phyloP scores from a whole-genome alignment of 2,113 vertebrate species.

The Spea bombifrons region DNA sequence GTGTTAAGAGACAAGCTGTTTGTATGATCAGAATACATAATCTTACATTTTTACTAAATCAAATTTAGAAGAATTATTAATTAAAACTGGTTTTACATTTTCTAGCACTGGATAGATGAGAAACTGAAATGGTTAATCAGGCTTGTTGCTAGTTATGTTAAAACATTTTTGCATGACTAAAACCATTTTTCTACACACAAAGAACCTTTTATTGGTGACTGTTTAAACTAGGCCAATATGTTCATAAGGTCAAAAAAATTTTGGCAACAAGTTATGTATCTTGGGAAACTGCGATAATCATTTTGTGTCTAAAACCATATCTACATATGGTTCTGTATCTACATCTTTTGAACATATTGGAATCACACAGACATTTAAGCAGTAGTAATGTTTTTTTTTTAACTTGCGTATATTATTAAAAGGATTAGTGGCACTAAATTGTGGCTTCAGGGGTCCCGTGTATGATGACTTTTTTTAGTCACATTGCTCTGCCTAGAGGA shows the following conservation, averaged over 20 bases:
- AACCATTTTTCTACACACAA: slow-evolving; percentile 22
- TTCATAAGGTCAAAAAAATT: slow-evolving; percentile 9
- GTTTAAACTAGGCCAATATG: background rate
- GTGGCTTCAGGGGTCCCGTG: too few species aligned
- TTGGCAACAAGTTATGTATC: slow-evolving; percentile 21
- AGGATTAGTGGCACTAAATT: too few species aligned
- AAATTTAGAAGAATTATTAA: background rate
- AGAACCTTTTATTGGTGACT: slow-evolving; percentile 14
- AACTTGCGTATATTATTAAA: too few species aligned
- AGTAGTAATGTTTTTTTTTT: background rate
- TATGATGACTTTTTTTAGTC: too few species aligned
- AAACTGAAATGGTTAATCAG: too few species aligned
- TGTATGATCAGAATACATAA: too few species aligned
- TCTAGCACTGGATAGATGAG: too few species aligned
- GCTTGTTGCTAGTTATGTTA: background rate
- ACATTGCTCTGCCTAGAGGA: too few species aligned
- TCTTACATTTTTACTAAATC: background rate
- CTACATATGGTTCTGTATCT: background rate
- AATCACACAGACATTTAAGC: background rate
- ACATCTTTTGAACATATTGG: background rate
- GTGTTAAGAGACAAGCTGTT: too few species aligned
- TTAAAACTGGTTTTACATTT: too few species aligned
- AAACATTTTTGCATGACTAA: slow-evolving; percentile 2
- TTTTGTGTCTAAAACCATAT: slow-evolving; percentile 4
- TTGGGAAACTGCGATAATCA: slow-evolving; percentile 14